Evolutionary conservation across 1,140 invertebrate species (phyloP).

Genomic region (Zaprionus tsacasi): DNA sequence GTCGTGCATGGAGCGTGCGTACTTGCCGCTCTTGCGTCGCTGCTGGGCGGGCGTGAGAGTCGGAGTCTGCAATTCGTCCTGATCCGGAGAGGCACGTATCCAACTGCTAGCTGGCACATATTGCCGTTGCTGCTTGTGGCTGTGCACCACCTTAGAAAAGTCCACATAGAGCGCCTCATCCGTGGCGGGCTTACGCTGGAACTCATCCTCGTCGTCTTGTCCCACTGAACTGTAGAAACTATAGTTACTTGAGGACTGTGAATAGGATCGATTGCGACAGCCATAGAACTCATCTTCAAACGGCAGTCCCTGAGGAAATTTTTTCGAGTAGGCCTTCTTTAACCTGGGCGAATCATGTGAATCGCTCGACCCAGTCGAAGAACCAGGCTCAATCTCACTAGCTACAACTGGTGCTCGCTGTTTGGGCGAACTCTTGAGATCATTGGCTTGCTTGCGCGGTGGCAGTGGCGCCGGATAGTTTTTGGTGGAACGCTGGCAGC

Average conservation of each 20-base stretch:
- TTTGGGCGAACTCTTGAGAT: slow-evolving; percentile 75
- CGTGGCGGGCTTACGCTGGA: slow-evolving; percentile 78
- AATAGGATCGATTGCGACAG: slow-evolving; percentile 73
- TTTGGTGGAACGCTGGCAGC: slow-evolving; percentile 66
- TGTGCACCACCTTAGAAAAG: slow-evolving; percentile 80
- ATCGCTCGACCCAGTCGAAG: slow-evolving; percentile 73
- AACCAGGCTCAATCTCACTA: slow-evolving; percentile 23
- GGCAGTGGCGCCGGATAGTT: slow-evolving; percentile 77
- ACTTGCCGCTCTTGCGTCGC: slow-evolving; percentile 66
- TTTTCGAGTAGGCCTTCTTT: slow-evolving; percentile 80
- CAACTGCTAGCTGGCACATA: slow-evolving; percentile 72
- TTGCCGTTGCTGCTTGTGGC: slow-evolving; percentile 58
- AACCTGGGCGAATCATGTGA: slow-evolving; percentile 77
- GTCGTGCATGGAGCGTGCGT: slow-evolving; percentile 77
- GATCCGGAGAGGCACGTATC: slow-evolving; percentile 66
- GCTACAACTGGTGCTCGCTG: slow-evolving; percentile 44
- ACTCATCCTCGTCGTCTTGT: slow-evolving; percentile 73
- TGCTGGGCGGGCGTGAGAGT: slow-evolving; percentile 58
- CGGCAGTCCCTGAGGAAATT: slow-evolving; percentile 81
- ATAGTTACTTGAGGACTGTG: slow-evolving; percentile 82
- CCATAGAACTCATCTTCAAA: slow-evolving; percentile 84
- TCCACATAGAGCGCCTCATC: slow-evolving; percentile 83
- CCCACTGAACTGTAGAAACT: slow-evolving; percentile 80
- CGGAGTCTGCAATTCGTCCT: slow-evolving; percentile 49
- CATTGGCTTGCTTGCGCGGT: slow-evolving; percentile 68